Base-by-base conservation (phyloP, 2,797 vertebrate genomes). In the Typhlichthys eigenmanni region DNA sequence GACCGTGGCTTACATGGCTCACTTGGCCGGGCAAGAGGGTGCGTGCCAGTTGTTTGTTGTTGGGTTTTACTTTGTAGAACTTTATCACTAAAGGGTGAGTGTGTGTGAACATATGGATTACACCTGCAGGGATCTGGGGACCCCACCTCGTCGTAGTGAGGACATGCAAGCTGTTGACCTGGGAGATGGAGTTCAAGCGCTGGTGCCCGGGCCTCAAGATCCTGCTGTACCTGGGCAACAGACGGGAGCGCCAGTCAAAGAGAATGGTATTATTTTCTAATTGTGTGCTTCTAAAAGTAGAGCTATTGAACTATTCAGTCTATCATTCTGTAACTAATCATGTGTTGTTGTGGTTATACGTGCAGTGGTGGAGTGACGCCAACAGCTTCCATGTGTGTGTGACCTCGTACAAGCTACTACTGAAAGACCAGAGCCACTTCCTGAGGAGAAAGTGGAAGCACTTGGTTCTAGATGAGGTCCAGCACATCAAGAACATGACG, bases 191-290 rank as follows among this genome's bases (percentile, higher is more conserved):
- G 73, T 81, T 99, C 74, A 99, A 99, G 76, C 96, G 98, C 11
- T 99, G 98, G 98, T 99, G 96, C 76, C 98, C 98, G 0, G 96
- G 96, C 0, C 84, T 99, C 38, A 99, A 98, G 87, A 93, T 96
- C 46, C 94, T 98, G 11, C 81, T 98, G 9, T 99, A 99, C 60
- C 92, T 97, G 7, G 98, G 98, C 68, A 95, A 90, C 84, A 94
- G 89, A 75, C 91, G 83, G 71, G 96, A 98, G 51, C 95, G 98
- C 60, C 92, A 89, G 89, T 89, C 88, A 55, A 97, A 95, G 80
- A 94, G 97, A 95, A 94, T 88, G 95, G 98, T 99, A 92, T 1
- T 13, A 73, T 32, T 29, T 64, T 4, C 13, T 17, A 55, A n/a
- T 32, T 3, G 13, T 29, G 53, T 13, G 1, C 38, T 38, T 38